Evolutionary conservation across 92 coral and sea anemone species (phyloP).

Genomic region (Porites rus): DNA sequence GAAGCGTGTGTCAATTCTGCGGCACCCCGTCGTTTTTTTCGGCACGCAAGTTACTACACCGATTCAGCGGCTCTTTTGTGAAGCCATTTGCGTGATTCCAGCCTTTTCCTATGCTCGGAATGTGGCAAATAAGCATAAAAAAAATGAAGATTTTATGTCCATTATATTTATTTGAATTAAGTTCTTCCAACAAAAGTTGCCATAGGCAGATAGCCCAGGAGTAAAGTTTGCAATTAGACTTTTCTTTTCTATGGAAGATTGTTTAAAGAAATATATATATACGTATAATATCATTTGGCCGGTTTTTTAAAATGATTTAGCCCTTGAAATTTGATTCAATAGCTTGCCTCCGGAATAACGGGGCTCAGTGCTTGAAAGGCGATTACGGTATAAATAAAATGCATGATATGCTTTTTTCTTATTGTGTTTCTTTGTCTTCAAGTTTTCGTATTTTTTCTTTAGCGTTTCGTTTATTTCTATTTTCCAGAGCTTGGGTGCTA

Average conservation of each 20-base stretch:
- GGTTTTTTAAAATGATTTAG: too few species aligned
- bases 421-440: too few species aligned
- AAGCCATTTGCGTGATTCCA: conserved; percentile 24
- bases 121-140: neutral
- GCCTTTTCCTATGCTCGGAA: conserved; percentile 12
- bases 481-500: neutral
- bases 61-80: conserved; percentile 24
- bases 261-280: neutral
- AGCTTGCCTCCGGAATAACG: neutral
- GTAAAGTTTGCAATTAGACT: neutral
- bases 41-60: conserved; percentile 23
- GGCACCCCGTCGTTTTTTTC: conserved; percentile 20
- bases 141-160: neutral
- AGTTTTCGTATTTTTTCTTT: neutral
- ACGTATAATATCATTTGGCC: too few species aligned
- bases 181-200: neutral
- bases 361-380: neutral
- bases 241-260: neutral
- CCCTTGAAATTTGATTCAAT: neutral
- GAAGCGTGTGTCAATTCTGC: neutral
- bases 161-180: neutral
- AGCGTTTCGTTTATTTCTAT: neutral
- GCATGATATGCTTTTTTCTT: neutral
- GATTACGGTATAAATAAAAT: neutral
- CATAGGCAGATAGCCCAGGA: neutral